phyloP scores from a whole-genome alignment of 2,797 vertebrate species.

The Parauchenoglanis ngamensis region DNA sequence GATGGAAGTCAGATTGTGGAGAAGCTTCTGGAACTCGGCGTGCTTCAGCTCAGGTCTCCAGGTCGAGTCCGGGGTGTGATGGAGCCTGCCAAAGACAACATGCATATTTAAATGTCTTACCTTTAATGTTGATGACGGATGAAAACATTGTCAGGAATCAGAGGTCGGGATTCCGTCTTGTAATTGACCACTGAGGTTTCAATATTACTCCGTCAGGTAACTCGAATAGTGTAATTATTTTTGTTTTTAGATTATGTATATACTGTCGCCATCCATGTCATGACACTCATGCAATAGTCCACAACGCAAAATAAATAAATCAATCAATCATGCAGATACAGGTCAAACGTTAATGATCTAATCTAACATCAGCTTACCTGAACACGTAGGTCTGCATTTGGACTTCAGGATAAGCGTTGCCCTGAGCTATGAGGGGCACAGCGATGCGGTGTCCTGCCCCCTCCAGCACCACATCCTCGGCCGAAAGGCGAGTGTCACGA shows the following conservation, averaged over 20 bases:
- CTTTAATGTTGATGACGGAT: not conserved
- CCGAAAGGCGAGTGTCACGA: conserved; percentile 87
- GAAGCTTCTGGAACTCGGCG: conserved; percentile 92
- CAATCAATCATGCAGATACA: not conserved
- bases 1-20: conserved; percentile 90
- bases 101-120: not conserved
- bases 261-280: no score
- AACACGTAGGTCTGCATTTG: conserved; percentile 83
- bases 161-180: not conserved
- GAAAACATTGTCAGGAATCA: not conserved
- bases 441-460: conserved; percentile 85
- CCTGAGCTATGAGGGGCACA: conserved; percentile 93
- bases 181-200: no score
- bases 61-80: conserved; percentile 88
- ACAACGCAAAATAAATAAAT: no score
- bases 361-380: conserved; percentile 72
- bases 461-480: conserved; percentile 92
- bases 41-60: conserved; percentile 87
- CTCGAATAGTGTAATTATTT: no score
- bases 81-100: conserved; percentile 77
- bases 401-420: conserved; percentile 91
- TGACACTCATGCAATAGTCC: not conserved
- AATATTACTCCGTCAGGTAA: no score
- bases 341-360: not conserved
- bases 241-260: no score